phyloP scores from a whole-genome alignment of 2,888 invertebrate genomes.

The Lasioglossum pauxillum region DNA sequence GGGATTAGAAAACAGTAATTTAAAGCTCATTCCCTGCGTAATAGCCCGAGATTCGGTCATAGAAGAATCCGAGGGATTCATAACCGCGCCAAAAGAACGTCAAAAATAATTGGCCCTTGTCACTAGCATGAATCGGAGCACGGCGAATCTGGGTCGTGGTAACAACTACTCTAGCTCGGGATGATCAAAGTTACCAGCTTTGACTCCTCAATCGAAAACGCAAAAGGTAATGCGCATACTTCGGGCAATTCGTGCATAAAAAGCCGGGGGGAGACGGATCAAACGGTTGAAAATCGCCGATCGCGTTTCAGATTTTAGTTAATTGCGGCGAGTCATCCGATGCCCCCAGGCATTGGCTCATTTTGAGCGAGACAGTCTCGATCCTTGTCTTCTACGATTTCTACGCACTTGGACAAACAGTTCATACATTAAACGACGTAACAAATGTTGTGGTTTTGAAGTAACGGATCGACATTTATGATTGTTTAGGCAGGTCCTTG shows the following conservation, averaged over 20 bases:
- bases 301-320: slow-evolving; percentile 17
- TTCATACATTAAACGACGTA: not conserved
- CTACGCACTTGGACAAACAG: not conserved
- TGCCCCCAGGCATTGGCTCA: not conserved
- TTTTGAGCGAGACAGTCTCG: not conserved
- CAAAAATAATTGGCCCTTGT: slow-evolving; percentile 28
- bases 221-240: slow-evolving; percentile 31
- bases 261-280: not conserved
- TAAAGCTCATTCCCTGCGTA: not conserved
- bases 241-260: not conserved
- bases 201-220: slow-evolving; percentile 32
- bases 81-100: slow-evolving; percentile 7
- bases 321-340: not conserved
- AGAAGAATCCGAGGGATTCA: not conserved
- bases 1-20: not conserved
- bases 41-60: not conserved
- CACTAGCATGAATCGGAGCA: slow-evolving; percentile 26
- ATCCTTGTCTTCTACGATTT: not conserved
- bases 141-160: slow-evolving; percentile 29
- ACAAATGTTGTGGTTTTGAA: not conserved
- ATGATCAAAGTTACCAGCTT: slow-evolving; percentile 42
- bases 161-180: slow-evolving; percentile 22
- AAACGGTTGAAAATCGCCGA: slow-evolving; percentile 30
- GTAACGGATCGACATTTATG: not conserved
- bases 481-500: not conserved